Base-by-base conservation (phyloP, 1,140 invertebrate genomes). In the Microplitis demolitor region DNA sequence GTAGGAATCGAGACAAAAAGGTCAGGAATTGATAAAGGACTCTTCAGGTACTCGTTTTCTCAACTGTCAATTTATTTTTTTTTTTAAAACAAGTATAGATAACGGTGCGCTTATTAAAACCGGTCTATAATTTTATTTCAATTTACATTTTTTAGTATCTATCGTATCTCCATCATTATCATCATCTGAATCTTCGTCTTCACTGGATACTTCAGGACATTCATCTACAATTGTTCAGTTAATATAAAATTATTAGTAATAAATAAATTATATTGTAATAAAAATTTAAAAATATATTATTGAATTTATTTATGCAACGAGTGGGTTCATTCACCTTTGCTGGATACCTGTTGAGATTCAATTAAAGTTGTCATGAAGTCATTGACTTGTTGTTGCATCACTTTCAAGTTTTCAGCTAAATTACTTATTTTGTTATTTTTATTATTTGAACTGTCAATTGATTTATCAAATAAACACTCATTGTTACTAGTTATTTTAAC, bases 111-210 rank as follows among this genome's bases (percentile, higher is more conserved):
- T 66, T 14, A 45, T 56, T 45, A 31, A 45, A 50, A 67, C 60
- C 58, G 9, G 64, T 51, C 37, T 34, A 54, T 4, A 8, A 53
- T 11, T 24, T 24, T 16, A 69, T 16, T 33, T 77, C 62, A 77
- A 5, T 75, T 79, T 82, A 76, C 77, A 82, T 74, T 82, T 82
- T 75, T 82, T 82, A 58, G 79, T 71, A 64, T 80, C 79, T 77
- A 74, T 39, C 66, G 69, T 53, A 8, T 72, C 61, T 3, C 77
- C 78, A 8, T 51, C 64, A 51, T 66, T 51, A 35, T 45, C 53
- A 35, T 71, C 66, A 9, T 71, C 69, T 8, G 63, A 71, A 33
- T 79, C 77, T n/a, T 69, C 77, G n/a, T 71, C 62, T 60, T 77
- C 76, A 45, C 66, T 73, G 3, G 78, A 75, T 6, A 72, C 75